Evolutionary conservation across 2,797 vertebrate species (phyloP).

Genomic region (Hippocampus kuda): DNA sequence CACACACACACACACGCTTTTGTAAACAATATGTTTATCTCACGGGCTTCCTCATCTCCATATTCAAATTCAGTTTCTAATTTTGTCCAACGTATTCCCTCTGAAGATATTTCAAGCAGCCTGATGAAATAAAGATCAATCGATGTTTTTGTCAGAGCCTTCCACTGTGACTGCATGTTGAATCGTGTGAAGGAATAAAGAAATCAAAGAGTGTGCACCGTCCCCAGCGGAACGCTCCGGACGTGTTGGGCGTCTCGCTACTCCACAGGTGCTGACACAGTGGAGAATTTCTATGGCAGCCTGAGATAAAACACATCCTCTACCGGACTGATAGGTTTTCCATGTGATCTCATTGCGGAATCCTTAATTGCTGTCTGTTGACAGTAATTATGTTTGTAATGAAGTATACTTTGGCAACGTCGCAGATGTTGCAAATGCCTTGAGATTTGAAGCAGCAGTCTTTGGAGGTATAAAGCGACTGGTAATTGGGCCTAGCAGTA

Average conservation of each 20-base stretch:
- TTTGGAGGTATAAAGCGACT: background rate
- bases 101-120: conserved; percentile 47
- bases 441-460: background rate
- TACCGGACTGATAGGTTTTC: too few species aligned
- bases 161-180: conserved; percentile 18
- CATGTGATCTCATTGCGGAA: background rate
- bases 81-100: conserved; percentile 51
- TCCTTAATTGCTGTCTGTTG: background rate
- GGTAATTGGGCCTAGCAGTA: background rate
- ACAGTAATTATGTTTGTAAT: background rate
- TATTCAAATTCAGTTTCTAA: conserved; percentile 58
- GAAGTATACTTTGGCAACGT: background rate
- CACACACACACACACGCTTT: too few species aligned
- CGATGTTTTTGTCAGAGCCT: conserved; percentile 40
- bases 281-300: background rate
- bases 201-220: background rate
- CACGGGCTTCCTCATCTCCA: conserved; percentile 39
- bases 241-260: background rate
- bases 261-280: background rate
- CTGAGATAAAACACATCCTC: background rate
- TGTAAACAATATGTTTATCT: conserved; percentile 30
- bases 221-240: background rate
- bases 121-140: conserved; percentile 56
- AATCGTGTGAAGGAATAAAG: background rate
- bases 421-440: background rate